These are phyloP conservation scores for Lasiurus cinereus DNA, from an alignment of 2,113 vertebrate genomes.

Conservation along the genomic window DNA sequence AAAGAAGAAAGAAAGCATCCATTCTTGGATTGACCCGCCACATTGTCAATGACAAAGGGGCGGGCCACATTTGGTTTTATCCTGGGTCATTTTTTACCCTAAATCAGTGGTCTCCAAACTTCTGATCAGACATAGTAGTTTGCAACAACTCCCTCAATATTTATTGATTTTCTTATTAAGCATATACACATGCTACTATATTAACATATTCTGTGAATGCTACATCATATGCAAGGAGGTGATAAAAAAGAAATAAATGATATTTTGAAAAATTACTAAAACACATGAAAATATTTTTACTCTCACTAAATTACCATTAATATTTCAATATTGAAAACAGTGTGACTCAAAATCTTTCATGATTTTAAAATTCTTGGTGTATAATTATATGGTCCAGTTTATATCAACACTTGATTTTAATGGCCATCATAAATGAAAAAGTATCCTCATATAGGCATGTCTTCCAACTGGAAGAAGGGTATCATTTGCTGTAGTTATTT, in stretches of 20 bases:
- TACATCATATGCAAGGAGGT: not conserved
- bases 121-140: not conserved
- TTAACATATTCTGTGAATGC: not conserved
- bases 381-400: not conserved
- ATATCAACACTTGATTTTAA: not conserved
- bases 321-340: not conserved
- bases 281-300: not conserved
- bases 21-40: not conserved
- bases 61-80: not conserved
- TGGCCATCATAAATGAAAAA: not conserved
- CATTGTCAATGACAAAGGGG: not conserved
- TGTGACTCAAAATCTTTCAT: not conserved
- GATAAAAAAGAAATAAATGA: not conserved
- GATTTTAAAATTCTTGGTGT: not conserved
- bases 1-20: not conserved
- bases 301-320: not conserved
- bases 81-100: not conserved
- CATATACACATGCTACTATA: not conserved
- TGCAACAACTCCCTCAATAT: not conserved
- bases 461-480: not conserved
- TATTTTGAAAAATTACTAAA: not conserved
- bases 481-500: not conserved
- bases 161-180: not conserved
- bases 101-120: not conserved
- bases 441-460: not conserved